Conservation (phyloP, 2,888 invertebrate genomes). For the Microplitis deprimator region DNA sequence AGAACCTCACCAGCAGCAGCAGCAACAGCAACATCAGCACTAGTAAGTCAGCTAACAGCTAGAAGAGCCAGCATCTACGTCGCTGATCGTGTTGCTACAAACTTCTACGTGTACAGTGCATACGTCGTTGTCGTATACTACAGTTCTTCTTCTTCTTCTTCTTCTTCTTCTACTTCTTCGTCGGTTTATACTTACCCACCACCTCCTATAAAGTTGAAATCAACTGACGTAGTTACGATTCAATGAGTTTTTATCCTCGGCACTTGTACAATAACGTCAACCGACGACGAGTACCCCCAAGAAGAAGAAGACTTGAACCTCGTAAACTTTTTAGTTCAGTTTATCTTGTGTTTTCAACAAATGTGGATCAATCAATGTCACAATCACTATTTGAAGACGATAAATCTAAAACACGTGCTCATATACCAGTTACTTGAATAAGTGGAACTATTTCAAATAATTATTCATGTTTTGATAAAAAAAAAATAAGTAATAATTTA, state of each 20-base stretch:
- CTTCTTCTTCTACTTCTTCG: constrained; percentile 5
- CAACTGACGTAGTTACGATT: constrained; percentile 8
- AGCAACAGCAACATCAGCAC: background rate
- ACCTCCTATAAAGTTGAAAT: constrained; percentile 11
- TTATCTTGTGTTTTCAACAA: constrained; percentile 43
- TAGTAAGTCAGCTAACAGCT: background rate
- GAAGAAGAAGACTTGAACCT: background rate
- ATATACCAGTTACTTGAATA: background rate
- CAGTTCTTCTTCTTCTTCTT: background rate
- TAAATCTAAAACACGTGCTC: background rate
- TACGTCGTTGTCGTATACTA: constrained; percentile 8
- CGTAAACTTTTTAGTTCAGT: constrained; percentile 34
- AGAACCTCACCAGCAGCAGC: constrained; percentile 28
- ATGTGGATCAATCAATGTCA: constrained; percentile 39
- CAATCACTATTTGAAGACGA: background rate
- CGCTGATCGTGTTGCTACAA: constrained; percentile 20
- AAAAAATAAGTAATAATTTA: background rate
- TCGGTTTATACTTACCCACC: background rate
- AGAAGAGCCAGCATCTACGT: background rate
- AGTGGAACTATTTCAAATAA: background rate
- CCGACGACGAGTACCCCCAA: constrained; percentile 24
- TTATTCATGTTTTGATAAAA: background rate
- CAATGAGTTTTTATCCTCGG: constrained; percentile 19
- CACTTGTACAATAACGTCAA: constrained; percentile 19
- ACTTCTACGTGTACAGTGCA: constrained; percentile 26